These are phyloP conservation scores for Taenaris catops DNA, from an alignment of 2,888 invertebrate genomes.

Conservation along the genomic window DNA sequence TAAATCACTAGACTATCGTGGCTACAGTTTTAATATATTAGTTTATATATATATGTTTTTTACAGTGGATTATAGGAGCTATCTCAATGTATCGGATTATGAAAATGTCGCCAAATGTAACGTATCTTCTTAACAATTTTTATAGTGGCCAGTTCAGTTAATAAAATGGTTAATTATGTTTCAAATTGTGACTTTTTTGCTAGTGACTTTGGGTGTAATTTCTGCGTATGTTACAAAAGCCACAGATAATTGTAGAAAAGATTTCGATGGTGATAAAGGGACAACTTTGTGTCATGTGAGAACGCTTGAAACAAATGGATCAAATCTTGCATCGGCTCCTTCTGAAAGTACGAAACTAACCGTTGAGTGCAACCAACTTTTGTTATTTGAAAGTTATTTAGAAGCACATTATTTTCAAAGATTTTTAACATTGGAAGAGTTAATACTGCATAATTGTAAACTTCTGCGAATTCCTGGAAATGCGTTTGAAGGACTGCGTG, in stretches of 20 bases:
- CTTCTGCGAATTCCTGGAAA: slow-evolving; percentile 87
- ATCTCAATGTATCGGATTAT: no score
- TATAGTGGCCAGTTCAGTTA: no score
- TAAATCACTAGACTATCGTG: no score
- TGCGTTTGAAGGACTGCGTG: slow-evolving; percentile 89
- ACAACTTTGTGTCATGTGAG: slow-evolving; percentile 84
- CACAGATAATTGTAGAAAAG: slow-evolving; percentile 59
- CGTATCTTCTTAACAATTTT: no score
- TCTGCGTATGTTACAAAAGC: slow-evolving; percentile 62
- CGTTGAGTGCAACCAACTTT: slow-evolving; percentile 87
- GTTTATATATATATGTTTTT: no score
- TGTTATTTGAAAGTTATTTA: slow-evolving; percentile 89
- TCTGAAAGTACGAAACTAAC: slow-evolving; percentile 87
- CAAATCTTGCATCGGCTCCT: slow-evolving; percentile 80
- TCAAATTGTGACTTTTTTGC: slow-evolving; percentile 71
- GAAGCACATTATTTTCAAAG: slow-evolving; percentile 86
- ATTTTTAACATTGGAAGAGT: slow-evolving; percentile 86
- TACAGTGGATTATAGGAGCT: no score
- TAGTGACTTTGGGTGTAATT: slow-evolving; percentile 73
- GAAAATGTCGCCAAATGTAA: no score
- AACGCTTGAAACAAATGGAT: slow-evolving; percentile 84
- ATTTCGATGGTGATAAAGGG: slow-evolving; percentile 64
- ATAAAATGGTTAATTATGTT: no score
- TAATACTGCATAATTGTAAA: slow-evolving; percentile 89
- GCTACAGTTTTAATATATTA: no score